These are phyloP conservation scores for Tiphia femorata DNA, from an alignment of 2,888 invertebrate species.

Conservation along the genomic window DNA sequence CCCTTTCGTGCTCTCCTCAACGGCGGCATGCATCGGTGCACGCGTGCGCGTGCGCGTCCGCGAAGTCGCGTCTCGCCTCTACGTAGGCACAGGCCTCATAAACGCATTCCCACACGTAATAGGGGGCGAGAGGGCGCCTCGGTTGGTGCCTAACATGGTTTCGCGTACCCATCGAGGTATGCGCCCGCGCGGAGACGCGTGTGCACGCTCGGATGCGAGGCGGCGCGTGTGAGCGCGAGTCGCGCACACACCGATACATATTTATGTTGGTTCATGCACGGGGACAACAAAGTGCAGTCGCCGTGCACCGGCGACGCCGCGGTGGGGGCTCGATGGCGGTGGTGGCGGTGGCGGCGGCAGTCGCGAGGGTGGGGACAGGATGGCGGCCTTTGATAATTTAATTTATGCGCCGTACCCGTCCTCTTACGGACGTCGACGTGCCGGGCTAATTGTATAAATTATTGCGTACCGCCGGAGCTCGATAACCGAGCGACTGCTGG, in stretches of 20 bases:
- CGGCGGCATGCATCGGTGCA: slow-evolving; percentile 20
- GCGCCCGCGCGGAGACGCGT: slow-evolving; percentile 7
- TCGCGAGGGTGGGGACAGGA: slow-evolving; percentile 5
- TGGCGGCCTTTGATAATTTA: slow-evolving; percentile 52
- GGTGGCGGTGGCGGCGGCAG: too few species aligned
- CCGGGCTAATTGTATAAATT: slow-evolving; percentile 55
- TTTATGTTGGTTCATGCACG: slow-evolving; percentile 47
- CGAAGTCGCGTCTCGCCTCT: background rate
- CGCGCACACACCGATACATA: slow-evolving; percentile 29
- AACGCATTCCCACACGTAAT: slow-evolving; percentile 27
- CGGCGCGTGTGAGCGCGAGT: background rate
- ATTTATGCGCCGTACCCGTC: slow-evolving; percentile 40
- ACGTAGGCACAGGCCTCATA: slow-evolving; percentile 11
- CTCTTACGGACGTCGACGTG: slow-evolving; percentile 36
- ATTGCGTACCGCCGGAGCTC: slow-evolving; percentile 31
- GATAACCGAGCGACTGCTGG: slow-evolving; percentile 24
- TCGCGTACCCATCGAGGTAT: slow-evolving; percentile 10
- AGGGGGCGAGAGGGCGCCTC: background rate
- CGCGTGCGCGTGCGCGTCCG: background rate
- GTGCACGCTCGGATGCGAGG: too few species aligned
- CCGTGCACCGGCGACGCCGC: background rate
- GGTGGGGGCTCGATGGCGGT: too few species aligned
- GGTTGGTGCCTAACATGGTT: slow-evolving; percentile 7
- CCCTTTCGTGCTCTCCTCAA: slow-evolving; percentile 28
- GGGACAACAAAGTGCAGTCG: slow-evolving; percentile 42